Evolutionary conservation across 2,113 vertebrate species (phyloP), one percentile per base, ranked within the genome.

Genomic region (Tilapia sparmanii): DNA sequence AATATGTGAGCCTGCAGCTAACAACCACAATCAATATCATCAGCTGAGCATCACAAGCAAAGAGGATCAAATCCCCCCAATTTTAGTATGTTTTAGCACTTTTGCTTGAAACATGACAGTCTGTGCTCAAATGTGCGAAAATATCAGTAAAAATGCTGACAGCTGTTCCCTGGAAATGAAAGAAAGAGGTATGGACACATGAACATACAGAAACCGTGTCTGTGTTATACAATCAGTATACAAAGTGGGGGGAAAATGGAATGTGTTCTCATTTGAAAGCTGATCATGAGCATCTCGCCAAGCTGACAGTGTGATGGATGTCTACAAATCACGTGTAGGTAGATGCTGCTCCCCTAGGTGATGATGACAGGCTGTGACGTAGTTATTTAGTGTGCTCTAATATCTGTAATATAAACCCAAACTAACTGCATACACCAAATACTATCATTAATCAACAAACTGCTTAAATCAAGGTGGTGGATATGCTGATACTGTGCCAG

Each of bases 41-140:
- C 45, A 78, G 71, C 24, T 78, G 7, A 78, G 7, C 16, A 18
- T 76, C 68, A 7, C 40, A 47, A 18, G 6, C 16, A 47, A 29
- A 47, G 2, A 47, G 5, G 5, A 29, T 29, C 42, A 47, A 29
- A 76, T 47, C 42, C 15, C 15, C 38, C 42, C 10, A 13, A 33
- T 52, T 78, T 78, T 18, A 33, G 18, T 31, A 31, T 31, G 71
- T 78, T 78, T 50, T 31, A 29, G 42, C 16, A 78, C 38, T 42
- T 42, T 42, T 73, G 38, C 38, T 73, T 73, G 22, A 73, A 73
- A 16, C 3, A 1, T 42, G n/a, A 71, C n/a, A 26, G 7, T 78
- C 45, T 52, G 26, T 50, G 45, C 0, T 52, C 18, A 78, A 78
- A 78, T 78, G 10, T 1, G 16, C 0, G 0, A 19, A 78, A 52